phyloP scores from a whole-genome alignment of 2,888 invertebrate species.

The Cylindroiulus punctatus region DNA sequence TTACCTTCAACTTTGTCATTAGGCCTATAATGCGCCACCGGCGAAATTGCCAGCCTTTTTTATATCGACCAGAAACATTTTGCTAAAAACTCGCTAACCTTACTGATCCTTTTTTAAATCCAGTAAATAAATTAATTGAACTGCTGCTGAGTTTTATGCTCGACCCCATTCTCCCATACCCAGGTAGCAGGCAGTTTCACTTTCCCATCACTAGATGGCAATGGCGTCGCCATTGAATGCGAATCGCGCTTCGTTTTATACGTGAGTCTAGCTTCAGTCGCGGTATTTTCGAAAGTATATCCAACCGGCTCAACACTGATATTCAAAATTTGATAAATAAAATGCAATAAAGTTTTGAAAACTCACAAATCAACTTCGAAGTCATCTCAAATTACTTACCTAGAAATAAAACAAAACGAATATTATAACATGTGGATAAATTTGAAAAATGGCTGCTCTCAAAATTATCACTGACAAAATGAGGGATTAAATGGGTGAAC shows the following conservation, averaged over 20 bases:
- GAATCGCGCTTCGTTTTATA: not conserved
- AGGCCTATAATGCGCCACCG: not conserved
- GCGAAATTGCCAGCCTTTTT: not conserved
- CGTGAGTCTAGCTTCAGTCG: not conserved
- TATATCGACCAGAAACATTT: not conserved
- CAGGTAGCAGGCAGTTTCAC: not conserved
- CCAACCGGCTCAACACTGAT: not conserved
- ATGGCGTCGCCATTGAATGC: not conserved
- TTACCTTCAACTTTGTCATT: constrained; percentile 7
- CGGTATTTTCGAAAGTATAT: not conserved
- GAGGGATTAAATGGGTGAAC: no score
- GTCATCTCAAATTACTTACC: not conserved
- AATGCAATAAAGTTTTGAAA: not conserved
- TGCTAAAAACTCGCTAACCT: not conserved
- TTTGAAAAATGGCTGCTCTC: not conserved
- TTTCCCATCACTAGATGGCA: not conserved
- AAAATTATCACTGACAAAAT: no score
- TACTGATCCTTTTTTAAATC: not conserved
- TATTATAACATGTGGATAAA: no score
- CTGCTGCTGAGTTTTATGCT: not conserved
- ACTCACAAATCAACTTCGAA: not conserved
- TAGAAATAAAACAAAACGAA: not conserved
- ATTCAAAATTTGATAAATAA: not conserved
- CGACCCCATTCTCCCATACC: not conserved
- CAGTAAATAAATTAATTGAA: not conserved